A percentile compares a stretch with the other conserved stretches of the same genome.
phyloP scores from a whole-genome alignment of 2,888 invertebrate species.

The Ariolimax columbianus region DNA sequence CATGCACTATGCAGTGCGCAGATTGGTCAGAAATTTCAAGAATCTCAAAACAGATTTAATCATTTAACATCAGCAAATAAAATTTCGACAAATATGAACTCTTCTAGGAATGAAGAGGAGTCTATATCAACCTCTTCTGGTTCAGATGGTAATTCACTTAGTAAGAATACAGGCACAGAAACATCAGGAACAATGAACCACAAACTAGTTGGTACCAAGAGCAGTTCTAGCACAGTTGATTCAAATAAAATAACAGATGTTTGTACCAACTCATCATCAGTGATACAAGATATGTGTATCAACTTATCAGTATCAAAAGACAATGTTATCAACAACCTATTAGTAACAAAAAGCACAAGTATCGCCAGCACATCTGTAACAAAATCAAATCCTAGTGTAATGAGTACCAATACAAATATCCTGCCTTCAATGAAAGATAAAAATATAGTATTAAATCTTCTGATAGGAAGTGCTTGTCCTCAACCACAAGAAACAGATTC shows the following conservation, averaged over 20 bases:
- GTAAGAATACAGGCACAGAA: background rate
- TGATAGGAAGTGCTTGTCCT: background rate
- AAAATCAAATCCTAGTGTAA: background rate
- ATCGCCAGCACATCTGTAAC: background rate
- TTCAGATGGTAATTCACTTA: background rate
- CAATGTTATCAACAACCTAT: background rate
- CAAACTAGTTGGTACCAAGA: slow-evolving; percentile 10
- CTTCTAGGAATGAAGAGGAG: background rate
- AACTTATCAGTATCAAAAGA: background rate
- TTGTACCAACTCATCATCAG: background rate
- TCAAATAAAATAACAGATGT: background rate
- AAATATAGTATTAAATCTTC: background rate
- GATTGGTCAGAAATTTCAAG: background rate
- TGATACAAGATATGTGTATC: background rate
- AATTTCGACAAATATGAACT: background rate
- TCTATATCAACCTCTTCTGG: background rate
- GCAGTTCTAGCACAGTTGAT: background rate
- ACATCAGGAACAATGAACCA: slow-evolving; percentile 33
- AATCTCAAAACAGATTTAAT: background rate
- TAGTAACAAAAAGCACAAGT: background rate
- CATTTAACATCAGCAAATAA: background rate
- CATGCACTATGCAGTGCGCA: background rate
- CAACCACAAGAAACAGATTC: background rate
- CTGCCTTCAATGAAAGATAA: background rate
- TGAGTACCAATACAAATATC: background rate